Base-by-base conservation (phyloP, 2,888 invertebrate genomes). In the Furcula furcula region DNA sequence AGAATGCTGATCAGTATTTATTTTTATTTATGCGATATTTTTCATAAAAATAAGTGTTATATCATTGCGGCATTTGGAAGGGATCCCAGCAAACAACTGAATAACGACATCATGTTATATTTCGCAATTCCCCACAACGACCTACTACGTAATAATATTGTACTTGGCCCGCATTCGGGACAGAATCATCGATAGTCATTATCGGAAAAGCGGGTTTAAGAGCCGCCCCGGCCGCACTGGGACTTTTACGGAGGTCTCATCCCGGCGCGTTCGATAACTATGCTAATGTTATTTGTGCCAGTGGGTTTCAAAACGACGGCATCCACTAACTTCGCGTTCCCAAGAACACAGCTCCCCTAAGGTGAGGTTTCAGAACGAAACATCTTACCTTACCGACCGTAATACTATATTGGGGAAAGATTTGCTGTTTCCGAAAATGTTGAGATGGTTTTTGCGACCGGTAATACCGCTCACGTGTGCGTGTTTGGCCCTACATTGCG, bases 251-350 rank as follows among this genome's bases (percentile, higher is more conserved):
- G 67, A 80, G 83, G 86, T 83, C 84, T 83, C 85, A 85, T 86
- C 85, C 80, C 80, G 61, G 69, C 76, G 76, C 79, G 78, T 82
- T 83, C 85, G 83, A 88, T 88, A 86, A 86, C 85, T 87, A 88
- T 88, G 87, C 86, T 87, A 87, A 87, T 87, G 85, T 85, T 87
- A 87, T 87, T 84, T 84, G 85, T 77, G 80, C 78, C 83, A 78
- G 77, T 80, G 81, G 85, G 80, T 79, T 82, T 67, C 69, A 65
- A 73, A 84, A 83, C 76, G 78, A 62, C 76, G 71, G 73, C 68
- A 71, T 75, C 76, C 67, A 77, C 79, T 77, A 76, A 76, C 73
- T 75, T 66, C 69, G 69, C 66, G 67, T 71, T 76, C 72, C 65
- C 54, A 65, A 62, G 62, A 68, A 71, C 67, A 63, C 62, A 64